Conservation (phyloP, 2,888 invertebrate genomes). For the Venustoraphidia nigricollis region DNA sequence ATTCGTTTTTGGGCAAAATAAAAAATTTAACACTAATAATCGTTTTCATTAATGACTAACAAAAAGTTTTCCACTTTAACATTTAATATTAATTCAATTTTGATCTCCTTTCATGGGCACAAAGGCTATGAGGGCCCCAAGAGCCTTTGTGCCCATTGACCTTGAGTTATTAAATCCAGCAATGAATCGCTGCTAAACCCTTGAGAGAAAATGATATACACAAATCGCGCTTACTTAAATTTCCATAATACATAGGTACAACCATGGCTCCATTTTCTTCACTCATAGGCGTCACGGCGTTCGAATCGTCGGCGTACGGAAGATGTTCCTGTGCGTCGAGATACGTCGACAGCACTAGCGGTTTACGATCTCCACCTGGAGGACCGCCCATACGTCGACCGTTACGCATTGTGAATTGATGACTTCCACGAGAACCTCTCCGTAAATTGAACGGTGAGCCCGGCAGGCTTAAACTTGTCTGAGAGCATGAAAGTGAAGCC, state of each 20-base stretch:
- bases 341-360: slow-evolving; percentile 85
- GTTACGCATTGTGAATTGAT: slow-evolving; percentile 80
- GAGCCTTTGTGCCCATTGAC: too few relatives aligned
- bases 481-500: slow-evolving; percentile 19
- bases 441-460: slow-evolving; percentile 92
- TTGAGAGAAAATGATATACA: not conserved
- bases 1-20: too few relatives aligned
- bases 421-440: slow-evolving; percentile 79
- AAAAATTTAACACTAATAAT: too few relatives aligned
- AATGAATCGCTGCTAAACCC: too few relatives aligned
- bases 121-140: too few relatives aligned
- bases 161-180: too few relatives aligned
- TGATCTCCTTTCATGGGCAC: too few relatives aligned
- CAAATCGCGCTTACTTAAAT: slow-evolving; percentile 46
- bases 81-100: too few relatives aligned
- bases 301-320: slow-evolving; percentile 94
- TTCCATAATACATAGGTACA: slow-evolving; percentile 79
- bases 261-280: slow-evolving; percentile 94
- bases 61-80: too few relatives aligned
- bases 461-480: slow-evolving; percentile 94
- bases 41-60: too few relatives aligned
- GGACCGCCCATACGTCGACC: slow-evolving; percentile 63
- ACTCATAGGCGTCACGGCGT: slow-evolving; percentile 94
- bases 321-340: slow-evolving; percentile 88
- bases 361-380: slow-evolving; percentile 79